Base-by-base conservation (phyloP, 2,888 invertebrate species). In the Therioaphis trifolii region DNA sequence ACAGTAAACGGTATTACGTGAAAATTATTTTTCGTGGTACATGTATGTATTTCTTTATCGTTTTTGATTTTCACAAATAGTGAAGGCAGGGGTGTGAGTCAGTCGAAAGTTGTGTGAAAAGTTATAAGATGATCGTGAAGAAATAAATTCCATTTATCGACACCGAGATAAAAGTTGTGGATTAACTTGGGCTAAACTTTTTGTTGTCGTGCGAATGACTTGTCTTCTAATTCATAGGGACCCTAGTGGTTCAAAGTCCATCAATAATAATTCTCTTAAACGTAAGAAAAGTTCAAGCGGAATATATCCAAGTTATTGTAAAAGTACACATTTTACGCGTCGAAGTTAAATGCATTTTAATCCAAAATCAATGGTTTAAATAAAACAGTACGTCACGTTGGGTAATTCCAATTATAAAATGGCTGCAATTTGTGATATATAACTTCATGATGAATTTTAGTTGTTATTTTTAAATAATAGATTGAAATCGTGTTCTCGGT, bases 141-240 rank as follows among this genome's bases (percentile, higher is more conserved):
- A 80, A 71, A 80, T 72, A 49, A 80, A 80, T 80, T 72, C 21
- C 58, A 61, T 71, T 80, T 80, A 80, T 80, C 61, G 80, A 72
- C 71, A 61, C 29, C 9, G 21, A 61, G 80, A 71, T 71, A 80
- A 72, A 80, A 80, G 80, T 80, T 80, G 15, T 5, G 46, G 71
- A 61, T 72, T 72, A 61, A 80, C 80, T 80, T 72, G 46, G 46
- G 49, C n/a, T 29, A 7, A 72, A 80, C 46, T 80, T 80, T 71
- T 55, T n/a, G 43, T 55, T 52, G 43, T 46, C 43, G 69, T 43
- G 21, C 43, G 55, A 79, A 66, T 29, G 40, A 71, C 69, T 58
- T 7, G 27, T 29, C 71, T 79, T 79, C 55, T 79, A 69, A 69
- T 79, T 69, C 27, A 69, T 79, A 69, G 40, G 55, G 55, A 79